Percentiles rank a stretch among this genome's conserved stretches.
Conservation (phyloP, 1,140 invertebrate species). For the Penaeus japonicus region DNA sequence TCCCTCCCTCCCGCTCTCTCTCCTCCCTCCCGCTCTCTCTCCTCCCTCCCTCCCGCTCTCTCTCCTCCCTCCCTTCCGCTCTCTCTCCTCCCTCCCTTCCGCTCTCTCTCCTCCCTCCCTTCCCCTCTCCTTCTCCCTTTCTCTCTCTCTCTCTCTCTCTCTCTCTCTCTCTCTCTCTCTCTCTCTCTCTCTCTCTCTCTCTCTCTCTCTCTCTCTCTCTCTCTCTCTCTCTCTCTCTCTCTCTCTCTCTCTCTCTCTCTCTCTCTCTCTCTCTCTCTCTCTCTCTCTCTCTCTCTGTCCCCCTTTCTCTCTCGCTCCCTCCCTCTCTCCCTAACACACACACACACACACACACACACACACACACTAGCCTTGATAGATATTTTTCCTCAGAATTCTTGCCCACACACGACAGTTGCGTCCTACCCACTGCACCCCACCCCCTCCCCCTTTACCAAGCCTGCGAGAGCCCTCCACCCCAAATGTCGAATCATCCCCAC, state of each 20-base stretch:
- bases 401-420: too few relatives aligned
- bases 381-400: too few relatives aligned
- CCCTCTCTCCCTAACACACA: not conserved
- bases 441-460: too few relatives aligned
- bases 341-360: not conserved
- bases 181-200: not conserved
- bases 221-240: constrained; percentile 22
- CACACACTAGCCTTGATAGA: not conserved
- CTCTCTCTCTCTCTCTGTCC: not conserved
- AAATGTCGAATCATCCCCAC: too few relatives aligned
- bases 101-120: constrained; percentile 39
- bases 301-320: not conserved
- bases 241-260: constrained; percentile 44
- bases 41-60: too few relatives aligned
- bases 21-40: too few relatives aligned
- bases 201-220: not conserved
- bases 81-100: not conserved
- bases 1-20: too few relatives aligned
- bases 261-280: not conserved
- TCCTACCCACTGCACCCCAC: too few relatives aligned
- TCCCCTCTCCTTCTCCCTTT: not conserved
- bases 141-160: too few relatives aligned
- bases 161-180: too few relatives aligned
- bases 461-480: too few relatives aligned
- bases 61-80: not conserved